phyloP scores from a whole-genome alignment of 2,888 invertebrate genomes.

The Imbricaverruca yamaguchii region DNA sequence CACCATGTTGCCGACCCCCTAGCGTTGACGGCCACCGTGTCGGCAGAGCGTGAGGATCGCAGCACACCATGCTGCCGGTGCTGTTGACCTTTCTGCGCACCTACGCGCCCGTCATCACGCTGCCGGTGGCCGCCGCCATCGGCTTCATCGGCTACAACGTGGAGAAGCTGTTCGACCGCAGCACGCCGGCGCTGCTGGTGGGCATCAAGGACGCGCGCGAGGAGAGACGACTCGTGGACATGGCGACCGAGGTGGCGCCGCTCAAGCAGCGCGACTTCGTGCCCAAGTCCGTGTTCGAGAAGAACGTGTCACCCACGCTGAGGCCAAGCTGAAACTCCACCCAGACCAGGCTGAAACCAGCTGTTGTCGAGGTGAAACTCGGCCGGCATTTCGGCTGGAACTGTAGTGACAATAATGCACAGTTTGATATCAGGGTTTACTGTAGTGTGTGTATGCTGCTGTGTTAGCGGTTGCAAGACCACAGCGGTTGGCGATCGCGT shows the following conservation, averaged over 20 bases:
- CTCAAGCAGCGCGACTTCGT: slow-evolving; percentile 54
- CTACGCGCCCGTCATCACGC: slow-evolving; percentile 69
- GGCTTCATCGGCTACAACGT: slow-evolving; percentile 81
- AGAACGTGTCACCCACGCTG: slow-evolving; percentile 43
- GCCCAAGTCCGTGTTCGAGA: slow-evolving; percentile 46
- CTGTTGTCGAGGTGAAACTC: too few species aligned
- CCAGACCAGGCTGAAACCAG: too few species aligned
- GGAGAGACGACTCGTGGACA: slow-evolving; percentile 50
- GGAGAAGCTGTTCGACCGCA: slow-evolving; percentile 48
- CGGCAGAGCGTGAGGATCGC: background rate
- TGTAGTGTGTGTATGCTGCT: too few species aligned
- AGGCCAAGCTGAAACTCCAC: background rate
- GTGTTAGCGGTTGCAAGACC: too few species aligned
- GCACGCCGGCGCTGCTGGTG: slow-evolving; percentile 45
- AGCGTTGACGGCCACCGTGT: too few species aligned
- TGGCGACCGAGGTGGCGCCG: background rate
- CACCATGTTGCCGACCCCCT: too few species aligned
- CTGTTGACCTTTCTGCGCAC: slow-evolving; percentile 56
- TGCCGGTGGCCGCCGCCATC: slow-evolving; percentile 72
- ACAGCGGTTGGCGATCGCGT: too few species aligned
- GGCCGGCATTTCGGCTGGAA: too few species aligned
- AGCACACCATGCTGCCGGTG: slow-evolving; percentile 62
- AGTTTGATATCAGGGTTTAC: too few species aligned
- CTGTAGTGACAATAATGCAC: too few species aligned
- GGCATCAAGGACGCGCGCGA: slow-evolving; percentile 65